Percentiles rank a stretch among this genome's conserved stretches.
Conservation (phyloP, 2,797 vertebrate genomes). For the Stomatorhinus walkeri region DNA sequence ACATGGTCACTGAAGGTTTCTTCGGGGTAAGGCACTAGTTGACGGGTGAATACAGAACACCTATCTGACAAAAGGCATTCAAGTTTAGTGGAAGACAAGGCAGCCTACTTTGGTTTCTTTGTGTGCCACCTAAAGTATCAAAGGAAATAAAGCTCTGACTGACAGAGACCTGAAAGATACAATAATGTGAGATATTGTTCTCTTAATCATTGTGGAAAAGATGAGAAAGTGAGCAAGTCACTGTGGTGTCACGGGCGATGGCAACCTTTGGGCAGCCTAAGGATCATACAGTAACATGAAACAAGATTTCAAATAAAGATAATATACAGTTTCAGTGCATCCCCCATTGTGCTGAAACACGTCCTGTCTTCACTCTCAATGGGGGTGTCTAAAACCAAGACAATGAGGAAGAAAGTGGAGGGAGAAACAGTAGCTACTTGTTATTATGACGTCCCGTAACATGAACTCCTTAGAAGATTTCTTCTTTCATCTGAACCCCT, state of each 20-base stretch:
- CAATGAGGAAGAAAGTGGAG: constrained; percentile 84
- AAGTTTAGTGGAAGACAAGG: constrained; percentile 80
- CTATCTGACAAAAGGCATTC: constrained; percentile 74
- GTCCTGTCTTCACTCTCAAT: constrained; percentile 74
- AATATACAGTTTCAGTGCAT: constrained; percentile 91
- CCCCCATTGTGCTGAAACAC: constrained; percentile 76
- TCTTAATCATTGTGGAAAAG: constrained; percentile 74
- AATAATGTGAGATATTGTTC: constrained; percentile 90
- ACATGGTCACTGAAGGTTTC: constrained; percentile 83
- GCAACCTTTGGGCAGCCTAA: constrained; percentile 68
- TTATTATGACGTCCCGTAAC: constrained; percentile 80
- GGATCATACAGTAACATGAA: constrained; percentile 87
- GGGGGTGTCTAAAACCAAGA: constrained; percentile 76
- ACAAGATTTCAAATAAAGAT: constrained; percentile 88
- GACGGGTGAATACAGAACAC: constrained; percentile 90
- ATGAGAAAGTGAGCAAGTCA: constrained; percentile 68
- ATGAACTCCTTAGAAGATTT: constrained; percentile 98
- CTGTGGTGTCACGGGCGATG: constrained; percentile 52
- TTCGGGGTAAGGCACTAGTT: constrained; percentile 83
- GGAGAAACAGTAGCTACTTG: constrained; percentile 90
- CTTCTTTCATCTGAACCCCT: constrained; percentile 89
- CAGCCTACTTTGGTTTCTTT: constrained; percentile 85
- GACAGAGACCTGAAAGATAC: constrained; percentile 79
- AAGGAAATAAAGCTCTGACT: constrained; percentile 78
- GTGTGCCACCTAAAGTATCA: constrained; percentile 78